Conservation (phyloP, 2,797 vertebrate genomes). For the Falco peregrinus region DNA sequence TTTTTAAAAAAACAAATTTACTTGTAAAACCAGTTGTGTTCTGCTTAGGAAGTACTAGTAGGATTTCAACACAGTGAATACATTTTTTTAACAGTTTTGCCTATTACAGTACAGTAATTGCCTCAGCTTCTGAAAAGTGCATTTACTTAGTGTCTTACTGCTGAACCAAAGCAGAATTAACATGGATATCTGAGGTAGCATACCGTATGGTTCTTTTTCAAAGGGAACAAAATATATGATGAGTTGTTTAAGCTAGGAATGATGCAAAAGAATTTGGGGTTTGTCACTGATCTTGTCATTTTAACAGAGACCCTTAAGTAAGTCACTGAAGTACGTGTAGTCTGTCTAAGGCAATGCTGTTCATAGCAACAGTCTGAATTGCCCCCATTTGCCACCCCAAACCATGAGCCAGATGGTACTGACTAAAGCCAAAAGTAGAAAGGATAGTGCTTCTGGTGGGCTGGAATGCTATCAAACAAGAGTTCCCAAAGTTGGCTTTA, state of each 20-base stretch:
- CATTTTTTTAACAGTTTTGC: neutral
- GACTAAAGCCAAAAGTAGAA: neutral
- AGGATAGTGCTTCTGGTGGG: neutral
- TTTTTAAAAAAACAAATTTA: neutral
- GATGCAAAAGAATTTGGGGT: accelerated
- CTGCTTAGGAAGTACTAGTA: neutral
- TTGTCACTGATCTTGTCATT: neutral
- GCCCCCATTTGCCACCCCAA: neutral
- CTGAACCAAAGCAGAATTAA: neutral
- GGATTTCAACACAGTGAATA: neutral
- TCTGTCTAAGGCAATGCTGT: neutral
- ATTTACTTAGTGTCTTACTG: neutral
- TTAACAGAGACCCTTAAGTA: neutral
- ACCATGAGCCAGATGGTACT: neutral
- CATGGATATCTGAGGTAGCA: neutral
- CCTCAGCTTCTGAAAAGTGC: neutral
- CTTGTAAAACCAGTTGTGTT: neutral
- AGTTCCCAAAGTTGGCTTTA: neutral
- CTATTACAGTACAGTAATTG: neutral
- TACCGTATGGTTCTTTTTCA: neutral
- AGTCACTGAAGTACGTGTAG: neutral
- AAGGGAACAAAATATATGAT: neutral
- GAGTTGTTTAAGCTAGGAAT: neutral
- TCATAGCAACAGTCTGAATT: neutral
- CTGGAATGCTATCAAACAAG: neutral